These are phyloP conservation scores for Xenops minutus DNA, from an alignment of 2,797 vertebrate genomes.

Conservation along the genomic window DNA sequence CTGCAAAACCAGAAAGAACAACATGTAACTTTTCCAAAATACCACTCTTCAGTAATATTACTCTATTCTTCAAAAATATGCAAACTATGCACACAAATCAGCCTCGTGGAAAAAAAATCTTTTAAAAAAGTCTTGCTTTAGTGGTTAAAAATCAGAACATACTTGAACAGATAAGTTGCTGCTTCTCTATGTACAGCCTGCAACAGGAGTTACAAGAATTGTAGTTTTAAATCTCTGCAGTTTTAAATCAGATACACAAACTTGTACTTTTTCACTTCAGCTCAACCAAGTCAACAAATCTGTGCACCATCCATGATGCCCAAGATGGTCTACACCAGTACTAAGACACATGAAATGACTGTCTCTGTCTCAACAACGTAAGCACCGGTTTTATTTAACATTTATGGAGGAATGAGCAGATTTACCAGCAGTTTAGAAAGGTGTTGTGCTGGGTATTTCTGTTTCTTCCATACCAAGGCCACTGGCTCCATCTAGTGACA, in stretches of 20 bases:
- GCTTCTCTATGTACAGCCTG: neutral
- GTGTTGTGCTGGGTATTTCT: neutral
- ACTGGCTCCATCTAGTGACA: constrained; percentile 50
- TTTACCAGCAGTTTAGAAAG: neutral
- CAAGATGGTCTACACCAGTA: neutral
- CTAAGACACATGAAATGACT: neutral
- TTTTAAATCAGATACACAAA: neutral
- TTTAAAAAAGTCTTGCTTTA: neutral
- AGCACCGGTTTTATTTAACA: neutral
- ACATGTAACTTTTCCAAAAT: neutral
- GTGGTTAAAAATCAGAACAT: neutral
- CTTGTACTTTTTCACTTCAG: neutral
- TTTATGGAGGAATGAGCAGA: neutral
- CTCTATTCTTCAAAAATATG: neutral
- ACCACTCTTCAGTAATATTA: neutral
- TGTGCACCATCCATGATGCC: neutral
- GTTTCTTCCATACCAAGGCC: neutral
- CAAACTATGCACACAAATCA: neutral
- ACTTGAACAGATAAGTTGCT: neutral
- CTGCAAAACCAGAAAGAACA: constrained; percentile 72
- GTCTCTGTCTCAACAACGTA: neutral
- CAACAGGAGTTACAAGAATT: neutral
- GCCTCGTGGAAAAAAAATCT: neutral
- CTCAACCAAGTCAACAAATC: neutral
- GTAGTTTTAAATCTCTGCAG: neutral